These are phyloP conservation scores for Anoura caudifer DNA, from an alignment of 2,113 vertebrate genomes.

Conservation along the genomic window DNA sequence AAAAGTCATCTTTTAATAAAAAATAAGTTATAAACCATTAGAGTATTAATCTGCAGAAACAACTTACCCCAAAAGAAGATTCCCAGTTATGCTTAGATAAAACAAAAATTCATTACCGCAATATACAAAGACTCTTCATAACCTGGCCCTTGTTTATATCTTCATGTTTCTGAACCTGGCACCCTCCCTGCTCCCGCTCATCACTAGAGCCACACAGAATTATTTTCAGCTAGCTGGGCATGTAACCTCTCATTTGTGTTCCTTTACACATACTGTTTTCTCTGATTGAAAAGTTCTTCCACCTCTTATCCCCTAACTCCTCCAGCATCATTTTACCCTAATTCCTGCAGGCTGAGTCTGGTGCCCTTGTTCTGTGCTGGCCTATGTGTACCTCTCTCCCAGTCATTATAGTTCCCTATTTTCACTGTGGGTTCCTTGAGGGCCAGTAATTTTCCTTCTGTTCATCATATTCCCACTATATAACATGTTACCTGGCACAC, in stretches of 20 bases:
- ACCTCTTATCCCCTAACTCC: background rate
- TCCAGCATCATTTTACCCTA: background rate
- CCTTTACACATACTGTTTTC: background rate
- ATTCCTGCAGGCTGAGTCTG: background rate
- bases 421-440: background rate
- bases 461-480: background rate
- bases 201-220: background rate
- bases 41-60: background rate
- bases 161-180: background rate
- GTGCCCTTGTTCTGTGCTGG: background rate
- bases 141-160: background rate
- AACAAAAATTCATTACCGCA: background rate
- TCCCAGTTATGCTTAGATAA: conserved; percentile 4
- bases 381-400: background rate
- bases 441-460: background rate
- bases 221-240: background rate
- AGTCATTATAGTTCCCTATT: background rate
- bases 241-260: background rate
- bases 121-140: background rate
- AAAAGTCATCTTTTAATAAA: background rate
- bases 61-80: background rate
- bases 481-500: background rate
- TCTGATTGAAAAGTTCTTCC: background rate
- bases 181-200: background rate
- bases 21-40: background rate